These are phyloP conservation scores for Apostichopus japonicus DNA, from an alignment of 35 echinoderm and acorn worm genomes.

Conservation along the genomic window DNA sequence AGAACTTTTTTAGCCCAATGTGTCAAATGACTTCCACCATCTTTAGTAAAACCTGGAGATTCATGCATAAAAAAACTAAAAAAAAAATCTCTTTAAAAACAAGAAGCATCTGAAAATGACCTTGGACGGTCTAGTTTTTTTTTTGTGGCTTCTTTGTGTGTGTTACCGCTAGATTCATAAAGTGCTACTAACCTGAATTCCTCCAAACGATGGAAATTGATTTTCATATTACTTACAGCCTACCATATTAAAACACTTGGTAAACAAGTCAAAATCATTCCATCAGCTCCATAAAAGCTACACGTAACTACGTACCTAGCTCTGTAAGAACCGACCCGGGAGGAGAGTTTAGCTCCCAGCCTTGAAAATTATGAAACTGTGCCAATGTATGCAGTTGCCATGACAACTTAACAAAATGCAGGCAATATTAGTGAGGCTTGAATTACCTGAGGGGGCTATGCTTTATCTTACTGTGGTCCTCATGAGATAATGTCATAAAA, in stretches of 20 bases:
- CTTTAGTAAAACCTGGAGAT: neutral
- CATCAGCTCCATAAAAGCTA: neutral
- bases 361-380: slow-evolving; percentile 28
- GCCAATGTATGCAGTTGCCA: slow-evolving; percentile 43
- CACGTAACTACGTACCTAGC: neutral
- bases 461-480: neutral
- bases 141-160: neutral
- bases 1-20: neutral
- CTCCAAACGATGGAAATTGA: slow-evolving; percentile 8
- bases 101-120: slow-evolving; percentile 17
- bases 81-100: neutral
- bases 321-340: too few relatives aligned
- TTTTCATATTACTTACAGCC: slow-evolving; percentile 40
- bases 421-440: neutral
- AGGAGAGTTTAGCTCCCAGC: neutral
- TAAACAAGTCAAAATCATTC: slow-evolving; percentile 40
- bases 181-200: slow-evolving; percentile 40
- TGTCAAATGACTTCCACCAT: neutral
- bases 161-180: slow-evolving; percentile 10
- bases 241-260: slow-evolving; percentile 18
- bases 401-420: slow-evolving; percentile 1
- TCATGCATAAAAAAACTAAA: slow-evolving; percentile 1
- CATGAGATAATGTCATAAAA: neutral
- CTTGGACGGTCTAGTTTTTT: slow-evolving; percentile 38
- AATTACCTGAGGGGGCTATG: slow-evolving; percentile 47